These are phyloP conservation scores for Pegea sp. DNA, from an alignment of 23 tunicate species.

Conservation along the genomic window DNA sequence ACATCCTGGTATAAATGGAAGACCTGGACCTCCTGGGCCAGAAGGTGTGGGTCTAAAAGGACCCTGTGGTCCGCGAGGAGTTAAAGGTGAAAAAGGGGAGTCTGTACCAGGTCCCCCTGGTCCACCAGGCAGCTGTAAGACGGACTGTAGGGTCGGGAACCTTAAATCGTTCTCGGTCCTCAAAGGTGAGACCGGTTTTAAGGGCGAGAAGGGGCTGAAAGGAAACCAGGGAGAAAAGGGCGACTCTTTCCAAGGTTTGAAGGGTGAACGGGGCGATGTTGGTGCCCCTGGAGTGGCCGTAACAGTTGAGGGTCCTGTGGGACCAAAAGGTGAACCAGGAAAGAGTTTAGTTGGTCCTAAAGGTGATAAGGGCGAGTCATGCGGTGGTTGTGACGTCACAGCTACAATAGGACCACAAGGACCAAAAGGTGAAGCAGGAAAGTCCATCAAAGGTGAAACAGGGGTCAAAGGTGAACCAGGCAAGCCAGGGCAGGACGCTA, in stretches of 20 bases:
- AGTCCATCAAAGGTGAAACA: neutral
- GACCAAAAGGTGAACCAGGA: constrained; percentile 77
- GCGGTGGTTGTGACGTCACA: constrained; percentile 10
- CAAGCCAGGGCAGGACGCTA: neutral
- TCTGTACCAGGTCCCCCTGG: constrained; percentile 66
- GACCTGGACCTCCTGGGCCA: constrained; percentile 63
- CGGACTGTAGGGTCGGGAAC: neutral
- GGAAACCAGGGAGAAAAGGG: constrained; percentile 18
- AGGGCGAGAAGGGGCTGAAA: constrained; percentile 10
- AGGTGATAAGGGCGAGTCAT: constrained; percentile 26
- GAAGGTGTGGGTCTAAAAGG: constrained; percentile 77
- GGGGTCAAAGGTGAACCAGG: constrained; percentile 1
- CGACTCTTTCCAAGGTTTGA: too few relatives aligned
- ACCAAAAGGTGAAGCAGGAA: constrained; percentile 11
- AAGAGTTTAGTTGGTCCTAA: constrained; percentile 18
- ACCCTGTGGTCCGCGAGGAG: constrained; percentile 73
- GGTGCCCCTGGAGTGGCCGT: constrained; percentile 11
- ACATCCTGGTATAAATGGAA: constrained; percentile 60
- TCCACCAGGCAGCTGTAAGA: constrained; percentile 6
- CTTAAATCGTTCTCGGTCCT: neutral
- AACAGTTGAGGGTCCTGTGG: constrained; percentile 14
- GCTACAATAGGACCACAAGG: constrained; percentile 40
- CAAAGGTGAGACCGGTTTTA: constrained; percentile 2
- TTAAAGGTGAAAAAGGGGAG: constrained; percentile 61
- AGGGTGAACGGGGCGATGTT: too few relatives aligned